Base-by-base conservation (phyloP, 2,888 invertebrate species). In the Sussaba pulchella region DNA sequence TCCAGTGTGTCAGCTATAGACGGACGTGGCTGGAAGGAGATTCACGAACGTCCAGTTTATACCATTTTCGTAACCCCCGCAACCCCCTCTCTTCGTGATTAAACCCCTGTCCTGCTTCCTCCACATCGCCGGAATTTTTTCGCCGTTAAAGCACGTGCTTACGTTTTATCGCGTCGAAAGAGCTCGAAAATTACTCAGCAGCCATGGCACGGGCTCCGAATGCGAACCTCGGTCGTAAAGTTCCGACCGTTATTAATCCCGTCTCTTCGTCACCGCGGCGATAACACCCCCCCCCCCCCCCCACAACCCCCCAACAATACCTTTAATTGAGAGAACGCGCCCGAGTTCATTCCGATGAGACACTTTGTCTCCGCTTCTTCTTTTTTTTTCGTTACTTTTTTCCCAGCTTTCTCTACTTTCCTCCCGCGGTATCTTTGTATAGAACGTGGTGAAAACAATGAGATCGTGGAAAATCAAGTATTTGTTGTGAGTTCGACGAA, bases 401-500 rank as follows among this genome's bases (percentile, higher is more conserved):
- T 31, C 9, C 17, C 26, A 6, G 10, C 14, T 57, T 6, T 14
- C 4, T 2, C 26, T 26, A 3, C 8, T 14, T 31, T 36, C 10
- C 10, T n/a, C 12, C 12, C 24, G 3, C 52, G n/a, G 52, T n/a
- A 31, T 10, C 31, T 14, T 8, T 31, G 36, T 9, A 9, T 10
- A 36, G 19, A 59, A 39, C 36, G 17, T 2, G 3, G 41, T 19
- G 36, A 12, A 61, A 61, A 61, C 61, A 61, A 61, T 39, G 61
- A n/a, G 45, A 3, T 24, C 12, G 41, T 43, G 14, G 0, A 14
- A 57, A 57, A 45, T 70, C 57, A 57, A 26, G 70, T 24, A 39
- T 52, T 69, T 43, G 69, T 69, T 26, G 3, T 26, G 69, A n/a
- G 52, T 54, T 41, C 54, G 54, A 43, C 45, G 57, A 70, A 57